Conservation (phyloP, 2,113 vertebrate genomes). For the Brachionichthys hirsutus region DNA sequence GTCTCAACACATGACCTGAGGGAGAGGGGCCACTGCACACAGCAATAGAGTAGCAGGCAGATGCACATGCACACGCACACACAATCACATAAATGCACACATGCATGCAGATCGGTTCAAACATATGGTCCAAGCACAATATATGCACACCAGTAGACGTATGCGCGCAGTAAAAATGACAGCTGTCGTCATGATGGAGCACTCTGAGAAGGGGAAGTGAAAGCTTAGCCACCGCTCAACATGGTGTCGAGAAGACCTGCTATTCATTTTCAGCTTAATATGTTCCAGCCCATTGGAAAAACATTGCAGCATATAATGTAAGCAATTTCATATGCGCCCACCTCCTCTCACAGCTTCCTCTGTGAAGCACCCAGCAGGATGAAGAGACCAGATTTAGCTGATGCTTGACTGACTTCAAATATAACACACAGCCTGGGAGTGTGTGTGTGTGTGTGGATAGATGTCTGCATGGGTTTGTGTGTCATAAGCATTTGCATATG, state of each 20-base stretch:
- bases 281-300: constrained; percentile 81
- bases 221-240: constrained; percentile 73
- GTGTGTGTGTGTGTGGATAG: constrained; percentile 8
- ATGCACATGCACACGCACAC: constrained; percentile 18
- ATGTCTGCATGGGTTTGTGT: constrained; percentile 24
- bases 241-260: constrained; percentile 75
- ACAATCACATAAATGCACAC: constrained; percentile 27
- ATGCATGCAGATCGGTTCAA: constrained; percentile 39
- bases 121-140: constrained; percentile 63
- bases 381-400: constrained; percentile 72
- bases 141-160: constrained; percentile 46
- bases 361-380: constrained; percentile 60
- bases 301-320: constrained; percentile 79
- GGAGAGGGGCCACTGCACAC: constrained; percentile 50
- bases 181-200: constrained; percentile 77
- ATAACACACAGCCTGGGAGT: constrained; percentile 53
- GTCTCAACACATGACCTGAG: constrained; percentile 65
- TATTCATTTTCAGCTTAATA: constrained; percentile 81
- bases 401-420: constrained; percentile 70
- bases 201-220: constrained; percentile 73
- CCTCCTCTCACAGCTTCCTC: constrained; percentile 60
- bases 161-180: constrained; percentile 67
- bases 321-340: constrained; percentile 75
- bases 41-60: constrained; percentile 9
- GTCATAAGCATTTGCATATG: constrained; percentile 21